Evolutionary conservation across 2,113 vertebrate genomes (phyloP).

Genomic region (Chinchilla lanigera): DNA sequence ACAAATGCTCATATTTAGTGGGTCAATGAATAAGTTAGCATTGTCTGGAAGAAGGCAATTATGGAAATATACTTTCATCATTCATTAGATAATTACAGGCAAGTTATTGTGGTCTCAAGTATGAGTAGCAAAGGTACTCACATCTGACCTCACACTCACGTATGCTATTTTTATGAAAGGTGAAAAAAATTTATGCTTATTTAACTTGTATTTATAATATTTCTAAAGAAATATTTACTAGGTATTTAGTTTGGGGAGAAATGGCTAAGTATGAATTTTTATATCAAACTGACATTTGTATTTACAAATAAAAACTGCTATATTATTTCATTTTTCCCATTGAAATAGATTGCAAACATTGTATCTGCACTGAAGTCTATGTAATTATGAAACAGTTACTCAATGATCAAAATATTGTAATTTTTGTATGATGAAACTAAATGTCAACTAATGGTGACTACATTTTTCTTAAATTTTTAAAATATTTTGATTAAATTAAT

Average conservation of each 20-base stretch:
- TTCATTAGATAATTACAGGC: conserved; percentile 54
- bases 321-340: not conserved
- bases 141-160: not conserved
- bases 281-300: not conserved
- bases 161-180: not conserved
- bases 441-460: not conserved
- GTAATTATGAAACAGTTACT: not conserved
- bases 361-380: not conserved
- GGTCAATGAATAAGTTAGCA: not conserved
- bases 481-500: not conserved
- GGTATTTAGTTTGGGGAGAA: not conserved
- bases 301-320: not conserved
- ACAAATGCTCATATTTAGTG: conserved; percentile 49
- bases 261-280: not conserved
- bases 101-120: not conserved
- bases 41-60: conserved; percentile 24
- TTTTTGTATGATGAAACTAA: not conserved
- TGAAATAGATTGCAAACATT: not conserved
- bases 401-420: not conserved
- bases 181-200: not conserved
- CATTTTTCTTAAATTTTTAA: not conserved
- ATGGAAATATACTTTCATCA: conserved; percentile 41
- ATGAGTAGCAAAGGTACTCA: conserved; percentile 3
- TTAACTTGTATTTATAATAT: not conserved
- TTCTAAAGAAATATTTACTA: not conserved